Evolutionary conservation across 2,888 invertebrate genomes (phyloP), one percentile per base, ranked within the genome.

Genomic region (Phaedon cochleariae): DNA sequence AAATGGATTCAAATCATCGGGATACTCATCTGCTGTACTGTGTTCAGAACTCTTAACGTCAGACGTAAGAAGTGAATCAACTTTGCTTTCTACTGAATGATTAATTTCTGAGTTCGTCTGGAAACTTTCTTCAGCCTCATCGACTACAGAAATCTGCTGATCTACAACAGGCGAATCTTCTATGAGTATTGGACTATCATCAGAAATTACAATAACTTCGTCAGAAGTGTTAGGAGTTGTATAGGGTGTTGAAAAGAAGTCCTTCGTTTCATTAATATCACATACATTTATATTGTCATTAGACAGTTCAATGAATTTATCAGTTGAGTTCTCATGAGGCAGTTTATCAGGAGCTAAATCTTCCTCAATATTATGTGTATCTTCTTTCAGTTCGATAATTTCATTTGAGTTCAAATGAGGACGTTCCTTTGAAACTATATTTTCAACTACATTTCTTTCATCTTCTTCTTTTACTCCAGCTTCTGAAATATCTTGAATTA

Each of bases 1-100:
- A 84, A 96, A 96, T 4, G 95, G 95, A 86, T 96, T 95, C 69
- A 95, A 85, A 78, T 92, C 89, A 70, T 89, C 89, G 0, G 95
- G 95, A 84, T 95, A 81, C 17, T 73, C 64, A 64, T 68, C 68
- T 22, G 63, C 60, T 29, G n/a, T 15, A 41, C n/a, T 12, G n/a
- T 41, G 3, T 2, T 41, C 41, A 2, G 10, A 9, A 34, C 31
- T 2, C 10, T 34, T 34, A 10, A 12, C 12, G 15, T 41, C 15
- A 15, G 41, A 34, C 12, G 10, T 41, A 15, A 2, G 41, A 41
- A 15, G 41, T 15, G 46, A 26, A 15, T 48, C 48, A 20, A 10
- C 48, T 4, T 10, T 48, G 9, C 10, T 48, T 10, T 48, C 48
- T 48, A 48, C 41, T 15, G 41, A 41, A 41, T n/a, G n/a, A 2